These are phyloP conservation scores for Platypus cylindrus DNA, from an alignment of 2,888 invertebrate genomes.

Conservation along the genomic window DNA sequence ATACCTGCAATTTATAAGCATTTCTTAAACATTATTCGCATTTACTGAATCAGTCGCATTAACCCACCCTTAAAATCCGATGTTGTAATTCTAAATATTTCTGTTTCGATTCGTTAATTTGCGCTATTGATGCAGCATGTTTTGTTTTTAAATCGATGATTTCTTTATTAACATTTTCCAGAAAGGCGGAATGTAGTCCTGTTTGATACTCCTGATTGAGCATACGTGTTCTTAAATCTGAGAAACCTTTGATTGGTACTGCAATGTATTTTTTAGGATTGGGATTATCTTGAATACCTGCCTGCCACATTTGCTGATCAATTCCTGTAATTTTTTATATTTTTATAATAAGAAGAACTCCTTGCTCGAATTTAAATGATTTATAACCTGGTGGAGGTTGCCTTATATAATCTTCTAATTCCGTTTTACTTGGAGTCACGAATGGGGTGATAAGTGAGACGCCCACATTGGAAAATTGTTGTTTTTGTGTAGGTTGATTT, in stretches of 20 bases:
- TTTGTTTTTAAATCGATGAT: constrained; percentile 67
- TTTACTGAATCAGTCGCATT: no score
- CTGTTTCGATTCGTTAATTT: constrained; percentile 69
- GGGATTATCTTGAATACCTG: constrained; percentile 92
- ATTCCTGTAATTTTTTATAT: constrained; percentile 47
- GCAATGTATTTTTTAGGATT: constrained; percentile 83
- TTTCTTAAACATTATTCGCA: no score
- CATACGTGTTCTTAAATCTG: constrained; percentile 65
- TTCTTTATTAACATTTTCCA: constrained; percentile 66
- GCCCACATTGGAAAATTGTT: constrained; percentile 59
- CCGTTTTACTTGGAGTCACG: constrained; percentile 63
- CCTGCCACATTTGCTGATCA: constrained; percentile 87
- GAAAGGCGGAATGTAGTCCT: constrained; percentile 64
- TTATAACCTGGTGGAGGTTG: constrained; percentile 60
- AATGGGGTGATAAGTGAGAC: constrained; percentile 59
- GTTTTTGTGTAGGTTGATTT: constrained; percentile 55
- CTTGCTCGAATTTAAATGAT: not conserved
- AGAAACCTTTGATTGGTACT: constrained; percentile 86
- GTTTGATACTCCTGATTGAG: constrained; percentile 77
- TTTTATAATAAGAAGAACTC: not conserved
- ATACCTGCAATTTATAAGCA: constrained; percentile 58
- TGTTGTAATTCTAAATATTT: constrained; percentile 73
- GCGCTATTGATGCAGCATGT: constrained; percentile 67
- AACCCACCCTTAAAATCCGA: constrained; percentile 60
- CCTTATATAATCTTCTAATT: constrained; percentile 77